These are phyloP conservation scores for Apogon talboti DNA, from an alignment of 2,797 vertebrate genomes.

Conservation along the genomic window DNA sequence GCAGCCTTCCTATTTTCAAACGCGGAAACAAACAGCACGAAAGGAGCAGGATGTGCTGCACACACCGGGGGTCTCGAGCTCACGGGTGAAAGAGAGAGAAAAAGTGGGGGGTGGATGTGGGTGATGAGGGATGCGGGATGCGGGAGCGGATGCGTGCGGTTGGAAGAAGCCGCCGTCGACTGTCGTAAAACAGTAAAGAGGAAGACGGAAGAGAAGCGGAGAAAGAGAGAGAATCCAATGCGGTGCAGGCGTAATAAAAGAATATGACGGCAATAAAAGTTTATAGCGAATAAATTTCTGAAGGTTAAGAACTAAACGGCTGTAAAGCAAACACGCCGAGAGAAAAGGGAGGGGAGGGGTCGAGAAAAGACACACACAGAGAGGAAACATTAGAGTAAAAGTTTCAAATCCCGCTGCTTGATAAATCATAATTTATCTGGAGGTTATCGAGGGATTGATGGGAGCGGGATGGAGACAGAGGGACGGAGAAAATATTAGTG, in stretches of 20 bases:
- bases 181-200: constrained; percentile 84
- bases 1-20: constrained; percentile 73
- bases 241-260: constrained; percentile 96
- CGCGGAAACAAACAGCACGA: constrained; percentile 81
- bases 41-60: constrained; percentile 76
- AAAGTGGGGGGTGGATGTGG: constrained; percentile 36
- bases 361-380: constrained; percentile 52
- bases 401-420: constrained; percentile 81
- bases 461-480: background rate
- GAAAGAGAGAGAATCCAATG: constrained; percentile 86
- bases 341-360: constrained; percentile 38
- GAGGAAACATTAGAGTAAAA: constrained; percentile 73
- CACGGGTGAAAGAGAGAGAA: constrained; percentile 69
- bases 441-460: constrained; percentile 33
- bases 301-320: constrained; percentile 99
- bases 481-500: constrained; percentile 14
- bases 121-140: constrained; percentile 37
- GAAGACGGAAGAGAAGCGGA: constrained; percentile 64
- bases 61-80: constrained; percentile 60
- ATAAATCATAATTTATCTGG: constrained; percentile 70
- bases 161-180: constrained; percentile 82
- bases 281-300: constrained; percentile 99
- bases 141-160: constrained; percentile 64
- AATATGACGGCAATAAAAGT: constrained; percentile 99
- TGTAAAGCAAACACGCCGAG: constrained; percentile 93